Evolutionary conservation across 2,797 vertebrate genomes (phyloP).

Genomic region (Chrysolophus pictus): DNA sequence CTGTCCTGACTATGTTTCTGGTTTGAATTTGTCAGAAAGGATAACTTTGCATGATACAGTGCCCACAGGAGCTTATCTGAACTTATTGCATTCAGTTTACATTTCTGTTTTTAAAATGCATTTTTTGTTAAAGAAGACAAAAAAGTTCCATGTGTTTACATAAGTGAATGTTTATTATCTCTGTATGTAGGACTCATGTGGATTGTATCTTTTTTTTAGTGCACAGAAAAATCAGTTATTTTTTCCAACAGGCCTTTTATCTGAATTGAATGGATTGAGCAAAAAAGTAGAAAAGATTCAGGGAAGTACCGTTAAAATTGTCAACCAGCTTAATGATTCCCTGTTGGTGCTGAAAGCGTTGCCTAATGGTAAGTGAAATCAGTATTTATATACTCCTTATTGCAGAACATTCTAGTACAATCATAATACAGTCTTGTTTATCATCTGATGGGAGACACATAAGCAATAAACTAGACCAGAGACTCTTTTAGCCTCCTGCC

Average conservation of each 20-base stretch:
- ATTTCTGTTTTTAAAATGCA: not conserved
- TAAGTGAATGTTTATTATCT: not conserved
- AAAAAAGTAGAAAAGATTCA: slow-evolving; percentile 75
- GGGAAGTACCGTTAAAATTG: slow-evolving; percentile 73
- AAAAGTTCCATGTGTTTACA: not conserved
- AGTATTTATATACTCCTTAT: not conserved
- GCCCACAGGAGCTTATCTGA: not conserved
- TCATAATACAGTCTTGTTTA: not conserved
- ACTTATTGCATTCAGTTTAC: not conserved
- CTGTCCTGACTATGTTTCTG: not conserved
- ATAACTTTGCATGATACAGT: not conserved
- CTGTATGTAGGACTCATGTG: not conserved
- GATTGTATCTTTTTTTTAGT: not conserved
- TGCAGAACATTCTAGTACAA: not conserved
- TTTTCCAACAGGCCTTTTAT: slow-evolving; percentile 76
- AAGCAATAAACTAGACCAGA: not conserved
- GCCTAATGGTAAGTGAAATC: slow-evolving; percentile 80
- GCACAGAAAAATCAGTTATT: not conserved
- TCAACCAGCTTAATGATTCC: slow-evolving; percentile 78
- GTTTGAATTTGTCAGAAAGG: not conserved
- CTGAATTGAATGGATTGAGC: slow-evolving; percentile 77
- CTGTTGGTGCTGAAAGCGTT: slow-evolving; percentile 77
- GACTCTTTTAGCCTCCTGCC: not conserved
- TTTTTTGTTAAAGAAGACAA: not conserved
- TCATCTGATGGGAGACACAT: not conserved